phyloP scores from a whole-genome alignment of 2,888 invertebrate species.

The Branchipolynoe longqiensis region DNA sequence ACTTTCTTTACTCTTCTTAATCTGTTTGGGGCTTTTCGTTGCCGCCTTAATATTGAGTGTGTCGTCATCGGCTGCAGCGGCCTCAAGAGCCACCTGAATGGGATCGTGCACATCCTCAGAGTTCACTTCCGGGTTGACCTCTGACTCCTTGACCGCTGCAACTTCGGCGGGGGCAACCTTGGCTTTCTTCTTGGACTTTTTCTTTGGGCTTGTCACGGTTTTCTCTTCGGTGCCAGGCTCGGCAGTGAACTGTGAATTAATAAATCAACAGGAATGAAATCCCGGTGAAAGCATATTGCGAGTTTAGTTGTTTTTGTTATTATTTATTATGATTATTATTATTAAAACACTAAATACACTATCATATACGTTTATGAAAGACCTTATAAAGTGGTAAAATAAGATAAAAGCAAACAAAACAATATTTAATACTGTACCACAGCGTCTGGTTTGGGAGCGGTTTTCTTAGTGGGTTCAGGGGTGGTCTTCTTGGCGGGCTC shows the following conservation, averaged over 20 bases:
- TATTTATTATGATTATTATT: background rate
- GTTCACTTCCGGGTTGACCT: background rate
- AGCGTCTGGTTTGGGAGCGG: background rate
- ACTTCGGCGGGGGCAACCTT: conserved; percentile 16
- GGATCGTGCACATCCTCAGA: conserved; percentile 23
- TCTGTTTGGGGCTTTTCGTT: conserved; percentile 27
- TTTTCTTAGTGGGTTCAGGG: background rate
- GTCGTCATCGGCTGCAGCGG: conserved; percentile 33
- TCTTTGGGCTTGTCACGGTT: conserved; percentile 13
- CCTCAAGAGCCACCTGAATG: conserved; percentile 32
- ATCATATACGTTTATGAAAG: background rate
- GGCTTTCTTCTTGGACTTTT: conserved; percentile 26
- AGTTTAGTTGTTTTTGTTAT: background rate
- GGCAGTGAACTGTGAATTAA: no score
- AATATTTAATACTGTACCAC: no score
- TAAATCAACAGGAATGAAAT: no score
- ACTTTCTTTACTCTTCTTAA: conserved; percentile 53
- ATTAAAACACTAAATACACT: background rate
- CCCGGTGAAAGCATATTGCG: background rate
- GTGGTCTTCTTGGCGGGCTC: conserved; percentile 1
- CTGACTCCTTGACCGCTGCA: conserved; percentile 3
- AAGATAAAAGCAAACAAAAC: no score
- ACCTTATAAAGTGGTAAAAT: no score
- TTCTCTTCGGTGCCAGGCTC: conserved; percentile 12
- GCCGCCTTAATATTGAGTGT: background rate